These are phyloP conservation scores for Dysidea cf. avara DNA, from an alignment of 37 sponge, comb jelly and placozoan genomes.

Conservation along the genomic window DNA sequence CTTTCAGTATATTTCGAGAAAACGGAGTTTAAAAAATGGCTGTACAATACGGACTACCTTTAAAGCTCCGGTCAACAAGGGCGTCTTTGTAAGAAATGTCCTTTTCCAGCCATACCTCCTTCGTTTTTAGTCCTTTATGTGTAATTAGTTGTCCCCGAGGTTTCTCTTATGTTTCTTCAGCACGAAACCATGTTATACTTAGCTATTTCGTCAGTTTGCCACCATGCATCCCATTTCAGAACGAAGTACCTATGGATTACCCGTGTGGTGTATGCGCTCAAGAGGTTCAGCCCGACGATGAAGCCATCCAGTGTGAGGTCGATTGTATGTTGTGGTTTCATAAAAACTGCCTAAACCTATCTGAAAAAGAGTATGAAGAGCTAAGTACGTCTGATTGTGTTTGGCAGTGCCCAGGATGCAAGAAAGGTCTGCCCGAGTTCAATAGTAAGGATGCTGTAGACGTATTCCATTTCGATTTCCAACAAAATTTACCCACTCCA, in stretches of 20 bases:
- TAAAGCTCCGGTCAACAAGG: not conserved
- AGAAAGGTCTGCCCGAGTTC: not conserved
- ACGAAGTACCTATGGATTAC: constrained; percentile 1
- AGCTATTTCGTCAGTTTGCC: too few species aligned
- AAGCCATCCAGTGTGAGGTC: constrained; percentile 39
- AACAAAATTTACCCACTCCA: constrained; percentile 59
- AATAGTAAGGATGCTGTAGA: constrained; percentile 28
- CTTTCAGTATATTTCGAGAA: constrained; percentile 21
- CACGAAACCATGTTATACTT: too few species aligned
- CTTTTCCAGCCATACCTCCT: constrained; percentile 1
- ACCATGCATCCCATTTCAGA: not conserved
- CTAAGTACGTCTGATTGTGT: not conserved
- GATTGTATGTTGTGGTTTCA: constrained; percentile 29
- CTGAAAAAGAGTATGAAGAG: not conserved
- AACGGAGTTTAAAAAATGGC: constrained; percentile 10
- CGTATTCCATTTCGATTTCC: constrained; percentile 60
- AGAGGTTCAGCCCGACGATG: constrained; percentile 12
- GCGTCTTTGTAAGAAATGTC: not conserved
- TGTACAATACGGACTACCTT: not conserved
- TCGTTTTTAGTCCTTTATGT: not conserved
- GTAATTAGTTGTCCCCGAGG: too few species aligned
- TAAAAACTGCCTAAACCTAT: constrained; percentile 2
- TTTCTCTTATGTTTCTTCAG: too few species aligned
- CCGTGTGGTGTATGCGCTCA: constrained; percentile 37
- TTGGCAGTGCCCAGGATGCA: constrained; percentile 30